Conservation (phyloP, 2,888 invertebrate species). For the Eilema caniola region DNA sequence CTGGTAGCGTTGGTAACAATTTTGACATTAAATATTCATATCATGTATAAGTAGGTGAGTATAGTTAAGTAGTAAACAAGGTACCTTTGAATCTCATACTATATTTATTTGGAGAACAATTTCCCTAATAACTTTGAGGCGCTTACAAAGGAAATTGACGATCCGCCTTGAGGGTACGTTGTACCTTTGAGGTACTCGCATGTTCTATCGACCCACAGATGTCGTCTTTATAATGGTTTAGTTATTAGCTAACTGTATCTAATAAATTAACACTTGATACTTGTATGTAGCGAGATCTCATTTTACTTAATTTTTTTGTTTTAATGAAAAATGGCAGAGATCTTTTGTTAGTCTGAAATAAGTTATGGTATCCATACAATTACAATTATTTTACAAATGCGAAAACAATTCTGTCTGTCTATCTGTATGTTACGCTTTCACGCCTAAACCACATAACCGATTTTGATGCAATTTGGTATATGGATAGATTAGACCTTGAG, state of each 20-base stretch:
- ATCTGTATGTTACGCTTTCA: no score
- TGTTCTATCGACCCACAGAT: conserved; percentile 53
- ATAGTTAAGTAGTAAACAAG: conserved; percentile 54
- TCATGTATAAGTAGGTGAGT: conserved; percentile 49
- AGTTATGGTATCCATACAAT: no score
- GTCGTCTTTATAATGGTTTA: conserved; percentile 46
- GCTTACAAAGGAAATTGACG: conserved; percentile 71
- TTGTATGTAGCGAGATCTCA: neutral
- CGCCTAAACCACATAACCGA: no score
- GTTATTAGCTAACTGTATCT: neutral
- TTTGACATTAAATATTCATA: conserved; percentile 66
- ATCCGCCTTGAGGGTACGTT: conserved; percentile 62
- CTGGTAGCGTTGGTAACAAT: conserved; percentile 56
- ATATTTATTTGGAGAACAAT: conserved; percentile 71
- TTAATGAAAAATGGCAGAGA: no score
- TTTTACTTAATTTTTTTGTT: no score
- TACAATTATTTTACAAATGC: no score
- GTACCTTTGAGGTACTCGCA: conserved; percentile 41
- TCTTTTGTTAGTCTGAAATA: no score
- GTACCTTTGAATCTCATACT: conserved; percentile 47
- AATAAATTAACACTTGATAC: neutral
- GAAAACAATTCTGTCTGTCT: no score
- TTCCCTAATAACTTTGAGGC: conserved; percentile 68
- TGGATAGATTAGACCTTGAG: no score
- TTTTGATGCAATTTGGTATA: no score